Evolutionary conservation across 53 echinoderm and acorn worm species (phyloP).

Genomic region (Echinarachnius parma): DNA sequence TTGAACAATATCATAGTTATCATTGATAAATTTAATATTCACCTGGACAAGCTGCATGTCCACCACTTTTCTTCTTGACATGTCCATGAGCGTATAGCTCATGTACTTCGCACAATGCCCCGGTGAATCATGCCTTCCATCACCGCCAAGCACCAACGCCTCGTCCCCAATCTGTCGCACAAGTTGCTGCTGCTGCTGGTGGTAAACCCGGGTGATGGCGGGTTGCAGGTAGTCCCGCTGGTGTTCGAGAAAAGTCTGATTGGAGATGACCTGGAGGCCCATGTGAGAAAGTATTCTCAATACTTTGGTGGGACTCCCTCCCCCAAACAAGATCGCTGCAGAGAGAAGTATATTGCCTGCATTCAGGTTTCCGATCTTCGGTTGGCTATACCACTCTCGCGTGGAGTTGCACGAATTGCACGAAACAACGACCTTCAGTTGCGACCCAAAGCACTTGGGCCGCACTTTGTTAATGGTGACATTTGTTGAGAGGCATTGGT

Average conservation of each 20-base stretch:
- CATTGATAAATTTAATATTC: too few species aligned
- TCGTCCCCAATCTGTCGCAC: too few species aligned
- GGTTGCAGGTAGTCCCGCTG: constrained; percentile 43
- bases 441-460: too few species aligned
- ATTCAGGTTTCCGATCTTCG: too few species aligned
- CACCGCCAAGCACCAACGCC: too few species aligned
- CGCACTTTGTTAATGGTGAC: too few species aligned
- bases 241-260: constrained; percentile 23
- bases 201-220: constrained; percentile 13
- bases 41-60: constrained; percentile 55
- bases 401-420: too few species aligned
- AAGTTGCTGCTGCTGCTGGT: background rate
- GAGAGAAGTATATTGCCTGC: too few species aligned
- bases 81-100: constrained; percentile 40
- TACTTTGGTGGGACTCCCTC: constrained; percentile 21
- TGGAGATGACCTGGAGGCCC: constrained; percentile 14
- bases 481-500: too few species aligned
- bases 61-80: constrained; percentile 11
- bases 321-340: constrained; percentile 50
- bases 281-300: constrained; percentile 16
- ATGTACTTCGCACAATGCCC: constrained; percentile 56
- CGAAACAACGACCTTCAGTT: too few species aligned
- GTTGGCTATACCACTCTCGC: too few species aligned
- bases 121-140: constrained; percentile 40
- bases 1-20: too few species aligned